Base-by-base conservation (phyloP, 2,797 vertebrate species). In the Momotus momota region DNA sequence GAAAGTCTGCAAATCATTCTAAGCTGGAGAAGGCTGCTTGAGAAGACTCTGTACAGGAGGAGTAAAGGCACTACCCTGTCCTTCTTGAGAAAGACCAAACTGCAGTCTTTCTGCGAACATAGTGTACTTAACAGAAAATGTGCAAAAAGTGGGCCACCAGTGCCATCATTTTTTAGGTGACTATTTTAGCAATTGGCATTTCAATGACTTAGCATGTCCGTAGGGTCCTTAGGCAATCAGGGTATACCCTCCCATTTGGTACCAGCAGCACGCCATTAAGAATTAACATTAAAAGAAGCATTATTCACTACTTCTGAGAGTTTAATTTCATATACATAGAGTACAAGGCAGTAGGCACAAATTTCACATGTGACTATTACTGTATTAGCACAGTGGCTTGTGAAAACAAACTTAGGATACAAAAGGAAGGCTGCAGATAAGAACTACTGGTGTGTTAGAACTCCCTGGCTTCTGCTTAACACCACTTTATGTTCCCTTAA, bases 191-290 rank as follows among this genome's bases (percentile, higher is more conserved):
- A 52, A 7, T 33, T 1, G 0, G 3, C 27, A 16, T 67, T 84
- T 58, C 54, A 4, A 11, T 89, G 8, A 7, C 9, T 79, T 52
- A 7, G 2, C 10, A 1, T 31, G 14, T 51, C 33, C 0, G 0
- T 41, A 58, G n/a, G 5, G 2, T 45, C 35, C 33, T 40, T 41
- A n/a, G 57, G n/a, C 64, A 45, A n/a, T 41, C 8, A 41, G 16
- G 14, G 6, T 15, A 18, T 46, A 25, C 10, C 2, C 12, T 92
- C 75, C 51, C 19, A 27, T 43, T 26, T 14, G 6, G 19, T 14
- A 14, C 43, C 27, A 3, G 25, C 31, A 79, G 5, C 31, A 27
- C 77, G 51, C 21, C 19, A 2, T 48, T 54, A 58, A 31, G 8
- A 26, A 11, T 40, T 41, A 38, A 31, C 10, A 12, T 6, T 23